A percentile compares a stretch with the other conserved stretches of the same genome.
phyloP scores from a whole-genome alignment of 2,888 invertebrate species.

The Calliopum simillimum region DNA sequence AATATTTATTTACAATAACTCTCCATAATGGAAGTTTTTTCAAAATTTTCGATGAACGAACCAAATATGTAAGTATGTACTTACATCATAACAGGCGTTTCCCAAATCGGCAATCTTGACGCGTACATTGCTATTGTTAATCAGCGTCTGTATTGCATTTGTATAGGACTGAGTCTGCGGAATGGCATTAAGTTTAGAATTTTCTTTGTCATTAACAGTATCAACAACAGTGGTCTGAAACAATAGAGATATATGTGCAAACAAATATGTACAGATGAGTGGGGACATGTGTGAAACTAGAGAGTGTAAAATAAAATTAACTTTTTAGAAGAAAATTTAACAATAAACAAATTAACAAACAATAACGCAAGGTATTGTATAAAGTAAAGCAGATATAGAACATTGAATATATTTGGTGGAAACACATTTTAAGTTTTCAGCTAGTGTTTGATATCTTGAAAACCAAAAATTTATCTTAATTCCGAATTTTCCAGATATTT shows the following conservation, averaged over 20 bases:
- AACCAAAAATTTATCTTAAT: no score
- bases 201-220: conserved; percentile 18
- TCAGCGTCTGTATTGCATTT: conserved; percentile 66
- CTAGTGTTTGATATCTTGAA: no score
- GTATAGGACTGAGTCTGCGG: conserved; percentile 64
- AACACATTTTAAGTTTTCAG: background rate
- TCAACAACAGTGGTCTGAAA: conserved; percentile 26
- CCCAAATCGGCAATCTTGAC: conserved; percentile 88
- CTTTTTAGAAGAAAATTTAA: background rate
- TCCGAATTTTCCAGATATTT: no score
- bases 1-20: no score
- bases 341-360: background rate
- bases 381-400: background rate
- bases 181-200: conserved; percentile 59
- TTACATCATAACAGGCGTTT: conserved; percentile 84
- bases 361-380: background rate
- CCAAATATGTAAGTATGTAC: no score
- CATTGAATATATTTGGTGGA: background rate
- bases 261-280: conserved; percentile 10
- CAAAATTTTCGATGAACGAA: no score
- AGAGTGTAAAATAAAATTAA: background rate
- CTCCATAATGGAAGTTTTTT: no score
- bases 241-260: conserved; percentile 10
- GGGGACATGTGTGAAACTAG: background rate
- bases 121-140: conserved; percentile 71